phyloP scores from a whole-genome alignment of 2,113 vertebrate genomes.

The Craseonycteris thonglongyai region DNA sequence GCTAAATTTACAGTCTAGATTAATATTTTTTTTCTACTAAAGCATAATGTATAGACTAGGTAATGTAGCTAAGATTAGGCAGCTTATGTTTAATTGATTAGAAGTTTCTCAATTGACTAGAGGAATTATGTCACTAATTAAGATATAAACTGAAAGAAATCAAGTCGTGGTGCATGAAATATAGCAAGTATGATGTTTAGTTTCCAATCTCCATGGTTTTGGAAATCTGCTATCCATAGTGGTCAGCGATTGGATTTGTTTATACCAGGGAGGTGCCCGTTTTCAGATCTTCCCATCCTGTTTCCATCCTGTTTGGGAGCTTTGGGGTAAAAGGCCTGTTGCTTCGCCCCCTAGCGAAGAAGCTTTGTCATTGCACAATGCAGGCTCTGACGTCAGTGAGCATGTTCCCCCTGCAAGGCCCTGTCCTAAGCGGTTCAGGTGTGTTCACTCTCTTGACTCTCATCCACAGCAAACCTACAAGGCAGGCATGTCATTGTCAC shows the following conservation, averaged over 20 bases:
- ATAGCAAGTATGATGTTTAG: neutral
- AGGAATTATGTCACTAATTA: neutral
- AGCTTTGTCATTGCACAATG: neutral
- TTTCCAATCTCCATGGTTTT: neutral
- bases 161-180: neutral
- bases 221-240: neutral
- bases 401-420: accelerated
- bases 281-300: neutral
- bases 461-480: accelerated
- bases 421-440: accelerated
- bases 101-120: neutral
- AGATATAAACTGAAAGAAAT: neutral
- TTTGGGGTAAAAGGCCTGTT: no score
- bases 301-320: neutral
- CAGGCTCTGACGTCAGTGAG: accelerated
- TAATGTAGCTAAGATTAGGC: neutral
- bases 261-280: accelerated
- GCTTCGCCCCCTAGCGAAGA: accelerated
- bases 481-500: no score
- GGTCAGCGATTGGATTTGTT: neutral
- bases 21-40: neutral
- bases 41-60: neutral
- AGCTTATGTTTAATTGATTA: neutral
- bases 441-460: neutral
- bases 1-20: neutral